These are phyloP conservation scores for Scophthalmus maximus DNA, from an alignment of 2,113 vertebrate genomes.

Conservation along the genomic window DNA sequence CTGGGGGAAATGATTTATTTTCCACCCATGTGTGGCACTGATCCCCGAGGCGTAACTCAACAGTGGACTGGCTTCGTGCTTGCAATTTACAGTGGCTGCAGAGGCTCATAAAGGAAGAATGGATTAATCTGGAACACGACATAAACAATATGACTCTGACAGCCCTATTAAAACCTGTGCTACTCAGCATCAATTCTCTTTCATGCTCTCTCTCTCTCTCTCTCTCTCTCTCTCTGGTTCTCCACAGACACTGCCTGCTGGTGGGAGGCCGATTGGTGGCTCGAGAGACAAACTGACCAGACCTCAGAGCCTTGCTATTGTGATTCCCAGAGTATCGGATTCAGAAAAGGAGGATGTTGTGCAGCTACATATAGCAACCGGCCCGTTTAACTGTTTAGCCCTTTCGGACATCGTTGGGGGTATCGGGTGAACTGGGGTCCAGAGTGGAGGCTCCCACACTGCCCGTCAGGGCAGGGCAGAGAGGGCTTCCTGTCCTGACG, in stretches of 20 bases:
- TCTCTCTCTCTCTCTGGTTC: slow-evolving; percentile 34
- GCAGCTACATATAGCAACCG: slow-evolving; percentile 80
- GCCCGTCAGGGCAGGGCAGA: slow-evolving; percentile 65
- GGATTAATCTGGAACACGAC: slow-evolving; percentile 85
- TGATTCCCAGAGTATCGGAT: slow-evolving; percentile 80
- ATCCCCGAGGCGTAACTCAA: slow-evolving; percentile 82
- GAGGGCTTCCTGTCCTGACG: slow-evolving; percentile 72
- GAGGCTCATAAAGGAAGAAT: slow-evolving; percentile 85
- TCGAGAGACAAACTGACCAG: slow-evolving; percentile 61
- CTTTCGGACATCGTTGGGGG: slow-evolving; percentile 76
- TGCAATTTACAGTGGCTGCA: slow-evolving; percentile 83
- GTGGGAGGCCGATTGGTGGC: slow-evolving; percentile 54
- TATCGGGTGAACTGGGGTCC: slow-evolving; percentile 74
- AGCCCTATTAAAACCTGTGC: slow-evolving; percentile 83
- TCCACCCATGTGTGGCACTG: slow-evolving; percentile 78
- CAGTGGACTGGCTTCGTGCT: slow-evolving; percentile 72
- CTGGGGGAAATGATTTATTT: slow-evolving; percentile 83
- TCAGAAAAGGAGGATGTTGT: slow-evolving; percentile 59
- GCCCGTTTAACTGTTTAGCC: slow-evolving; percentile 81
- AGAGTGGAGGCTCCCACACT: slow-evolving; percentile 73
- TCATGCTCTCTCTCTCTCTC: slow-evolving; percentile 51
- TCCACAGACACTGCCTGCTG: slow-evolving; percentile 29
- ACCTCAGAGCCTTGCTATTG: slow-evolving; percentile 66
- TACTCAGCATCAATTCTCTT: slow-evolving; percentile 82
- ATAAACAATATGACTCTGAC: slow-evolving; percentile 85